These are phyloP conservation scores for Amphiduros pacificus DNA, from an alignment of 2,888 invertebrate species.

Conservation along the genomic window DNA sequence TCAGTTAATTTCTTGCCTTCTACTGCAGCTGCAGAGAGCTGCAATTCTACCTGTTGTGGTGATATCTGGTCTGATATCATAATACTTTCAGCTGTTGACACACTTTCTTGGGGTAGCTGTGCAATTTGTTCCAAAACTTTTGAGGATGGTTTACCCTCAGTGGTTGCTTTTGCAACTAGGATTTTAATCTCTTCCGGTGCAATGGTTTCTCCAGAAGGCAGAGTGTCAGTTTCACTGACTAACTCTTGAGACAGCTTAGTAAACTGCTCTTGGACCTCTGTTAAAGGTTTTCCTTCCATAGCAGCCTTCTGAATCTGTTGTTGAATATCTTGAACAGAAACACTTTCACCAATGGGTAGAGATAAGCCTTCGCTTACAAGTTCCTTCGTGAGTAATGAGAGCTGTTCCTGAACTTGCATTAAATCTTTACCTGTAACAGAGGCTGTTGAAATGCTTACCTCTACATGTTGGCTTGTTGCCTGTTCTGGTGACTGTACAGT, in stretches of 20 bases:
- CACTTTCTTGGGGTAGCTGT: no score
- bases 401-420: background rate
- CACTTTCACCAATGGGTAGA: conserved; percentile 17
- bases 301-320: conserved; percentile 5
- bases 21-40: no score
- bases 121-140: background rate
- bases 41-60: no score
- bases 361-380: conserved; percentile 8
- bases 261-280: conserved; percentile 17
- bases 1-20: no score
- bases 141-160: background rate
- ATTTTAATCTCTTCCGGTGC: conserved; percentile 16
- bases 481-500: no score
- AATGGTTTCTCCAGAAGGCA: background rate
- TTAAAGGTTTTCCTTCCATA: background rate
- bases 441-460: no score
- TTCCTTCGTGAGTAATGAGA: background rate
- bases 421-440: no score
- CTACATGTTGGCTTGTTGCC: no score
- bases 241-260: conserved; percentile 10
- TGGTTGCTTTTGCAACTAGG: conserved; percentile 4
- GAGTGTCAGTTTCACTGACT: background rate
- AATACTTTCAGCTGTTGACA: no score
- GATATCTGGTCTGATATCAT: no score
- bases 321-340: conserved; percentile 2